Base-by-base conservation (phyloP, 1,140 invertebrate genomes). In the Drosophila lowei region DNA sequence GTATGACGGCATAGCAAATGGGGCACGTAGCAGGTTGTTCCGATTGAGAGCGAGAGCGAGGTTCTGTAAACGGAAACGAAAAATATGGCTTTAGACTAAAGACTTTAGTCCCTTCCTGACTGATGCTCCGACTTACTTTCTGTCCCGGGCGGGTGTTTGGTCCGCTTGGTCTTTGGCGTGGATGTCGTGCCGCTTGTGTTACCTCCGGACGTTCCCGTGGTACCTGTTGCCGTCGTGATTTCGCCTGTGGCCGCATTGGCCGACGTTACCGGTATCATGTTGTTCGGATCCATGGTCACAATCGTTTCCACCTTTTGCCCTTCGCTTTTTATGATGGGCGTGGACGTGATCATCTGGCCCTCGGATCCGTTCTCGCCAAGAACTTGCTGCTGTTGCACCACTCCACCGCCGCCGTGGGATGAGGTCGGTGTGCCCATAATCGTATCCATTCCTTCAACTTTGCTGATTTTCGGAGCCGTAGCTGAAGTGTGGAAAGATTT, bases 21-120 rank as follows among this genome's bases (percentile, higher is more conserved):
- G 93, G 93, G 91, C 93, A 94, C 59, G 93, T 92, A 23, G 93
- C 93, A 25, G 94, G 94, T 90, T 94, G 94, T 81, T 94, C 94
- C 15, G 94, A 94, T 56, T 94, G 93, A 34, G 93, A 93, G 47
- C 93, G 92, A 43, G 92, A 91, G 78, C 93, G 93, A 6, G 92
- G 88, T 73, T 91, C 89, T 91, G 59, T 1, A 66, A 52, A 41
- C 2, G 30, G 23, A 7, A 8, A 28, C 0, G 9, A 8, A 13
- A 7, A 5, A 1, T 4, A 38, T 38, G 34, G 34, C 34, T 15
- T 23, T 15, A 21, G 15, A 15, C 50, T 7, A 8, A 3, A 15
- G 21, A 25, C 18, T 18, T 18, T 18, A 18, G 34, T 4, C 30
- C 5, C 15, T 9, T 28, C 25, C 16, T 4, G n/a, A 3, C 21